Evolutionary conservation across 2,888 invertebrate genomes (phyloP).

Genomic region (Andrena bicolor): DNA sequence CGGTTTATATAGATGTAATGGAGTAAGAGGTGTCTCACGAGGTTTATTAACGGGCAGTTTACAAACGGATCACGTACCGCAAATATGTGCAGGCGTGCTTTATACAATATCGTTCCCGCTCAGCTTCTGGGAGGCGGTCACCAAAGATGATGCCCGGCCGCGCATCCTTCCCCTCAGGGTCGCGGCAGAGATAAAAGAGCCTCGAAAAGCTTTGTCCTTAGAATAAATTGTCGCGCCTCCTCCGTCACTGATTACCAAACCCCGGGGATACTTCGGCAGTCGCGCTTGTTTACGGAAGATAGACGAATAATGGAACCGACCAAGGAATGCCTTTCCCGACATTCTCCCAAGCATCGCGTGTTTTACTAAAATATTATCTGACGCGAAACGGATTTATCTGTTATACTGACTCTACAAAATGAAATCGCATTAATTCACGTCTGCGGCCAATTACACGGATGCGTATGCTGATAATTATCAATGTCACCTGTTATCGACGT

Average conservation of each 20-base stretch:
- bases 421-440: constrained; percentile 15
- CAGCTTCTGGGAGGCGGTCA: constrained; percentile 57
- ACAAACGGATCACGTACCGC: constrained; percentile 70
- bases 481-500: neutral
- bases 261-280: neutral
- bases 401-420: neutral
- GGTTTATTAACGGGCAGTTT: constrained; percentile 65
- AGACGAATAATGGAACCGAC: neutral
- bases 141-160: constrained; percentile 57
- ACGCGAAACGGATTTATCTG: neutral
- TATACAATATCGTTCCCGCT: constrained; percentile 48
- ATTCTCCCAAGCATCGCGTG: neutral
- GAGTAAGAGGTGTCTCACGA: constrained; percentile 38
- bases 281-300: neutral
- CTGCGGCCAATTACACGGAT: neutral
- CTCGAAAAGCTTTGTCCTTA: constrained; percentile 34
- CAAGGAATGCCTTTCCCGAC: neutral
- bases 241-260: constrained; percentile 8
- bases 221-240: constrained; percentile 39
- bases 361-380: neutral
- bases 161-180: constrained; percentile 62
- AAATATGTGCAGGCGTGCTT: constrained; percentile 64
- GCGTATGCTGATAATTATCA: neutral
- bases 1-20: constrained; percentile 67
- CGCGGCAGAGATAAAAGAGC: constrained; percentile 27